These are phyloP conservation scores for Orientallactaga bullata DNA, from an alignment of 2,113 vertebrate genomes.

Conservation along the genomic window DNA sequence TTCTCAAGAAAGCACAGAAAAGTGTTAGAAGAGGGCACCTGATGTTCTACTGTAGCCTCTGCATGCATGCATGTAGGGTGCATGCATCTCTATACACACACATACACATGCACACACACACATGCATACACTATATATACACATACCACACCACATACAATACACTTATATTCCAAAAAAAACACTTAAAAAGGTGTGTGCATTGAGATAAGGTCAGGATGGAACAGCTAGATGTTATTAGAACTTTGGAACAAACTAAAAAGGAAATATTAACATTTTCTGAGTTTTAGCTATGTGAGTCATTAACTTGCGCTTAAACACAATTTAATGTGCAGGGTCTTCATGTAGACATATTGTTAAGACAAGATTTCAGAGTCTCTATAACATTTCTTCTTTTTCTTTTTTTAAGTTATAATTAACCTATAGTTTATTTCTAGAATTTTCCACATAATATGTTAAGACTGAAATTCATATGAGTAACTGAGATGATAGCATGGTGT, in stretches of 20 bases:
- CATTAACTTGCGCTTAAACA: not conserved
- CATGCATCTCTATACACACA: too few species aligned
- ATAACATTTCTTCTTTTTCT: not conserved
- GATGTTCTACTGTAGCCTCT: too few species aligned
- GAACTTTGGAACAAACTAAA: constrained; percentile 44
- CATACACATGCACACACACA: too few species aligned
- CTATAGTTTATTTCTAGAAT: not conserved
- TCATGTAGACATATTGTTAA: not conserved
- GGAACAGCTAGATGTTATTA: not conserved
- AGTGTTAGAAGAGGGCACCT: too few species aligned
- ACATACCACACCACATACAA: too few species aligned
- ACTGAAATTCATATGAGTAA: not conserved
- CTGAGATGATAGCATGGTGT: not conserved
- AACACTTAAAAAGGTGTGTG: not conserved
- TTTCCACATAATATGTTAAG: not conserved
- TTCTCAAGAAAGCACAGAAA: too few species aligned
- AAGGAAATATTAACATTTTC: constrained; percentile 27
- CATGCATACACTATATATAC: too few species aligned
- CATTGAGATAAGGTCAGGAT: not conserved
- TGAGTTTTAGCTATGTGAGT: constrained; percentile 43
- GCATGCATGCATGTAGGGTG: too few species aligned
- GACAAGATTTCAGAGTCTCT: constrained; percentile 7
- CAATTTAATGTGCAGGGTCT: not conserved
- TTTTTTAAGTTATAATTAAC: not conserved
- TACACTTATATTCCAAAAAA: too few species aligned